Evolutionary conservation across 2,888 invertebrate genomes (phyloP), one percentile per base, ranked within the genome.

Genomic region (Diachrysia chrysitis): DNA sequence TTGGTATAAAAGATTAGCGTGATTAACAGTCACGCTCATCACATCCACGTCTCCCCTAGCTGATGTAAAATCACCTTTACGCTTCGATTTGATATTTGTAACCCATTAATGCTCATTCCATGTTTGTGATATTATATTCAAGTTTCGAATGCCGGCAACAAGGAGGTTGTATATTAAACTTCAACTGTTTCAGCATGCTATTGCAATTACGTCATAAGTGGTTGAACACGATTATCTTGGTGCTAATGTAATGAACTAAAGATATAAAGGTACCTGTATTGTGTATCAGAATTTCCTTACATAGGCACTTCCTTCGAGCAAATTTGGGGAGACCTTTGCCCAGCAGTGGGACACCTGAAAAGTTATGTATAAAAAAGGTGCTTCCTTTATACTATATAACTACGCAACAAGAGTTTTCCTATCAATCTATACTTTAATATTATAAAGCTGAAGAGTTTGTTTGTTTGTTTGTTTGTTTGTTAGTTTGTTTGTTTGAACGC

Each of bases 31-130:
- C 42, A 42, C 16, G 42, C 42, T 1, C 5, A 16, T 42, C 16
- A 2, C 42, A 5, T n/a, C 42, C n/a, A n/a, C 37, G 37, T 4
- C 2, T 37, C n/a, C 2, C 16, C 16, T 16, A 16, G 42, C n/a
- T 6, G 6, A n/a, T 42, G 42, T 42, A n/a, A n/a, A 42, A 42
- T n/a, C n/a, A 42, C n/a, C 42, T 42, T 42, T 81, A 81, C 71
- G 82, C 72, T 75, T 66, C 65, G 63, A 76, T 74, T 70, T 64
- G 60, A 70, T 78, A 77, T 81, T 81, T 59, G 62, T 69, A 81
- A 72, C 72, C 66, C 23, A 66, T 69, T 86, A 83, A 86, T 85
- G 73, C 81, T 78, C 64, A 75, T 83, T 82, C 73, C 76, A 37
- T 82, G 78, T 84, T 76, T 64, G 67, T 68, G 70, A 72, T 71